A percentile compares a stretch with the other conserved stretches of the same genome.
These are phyloP conservation scores for Leucophenga varia DNA, from an alignment of 1,140 invertebrate species.

Conservation along the genomic window DNA sequence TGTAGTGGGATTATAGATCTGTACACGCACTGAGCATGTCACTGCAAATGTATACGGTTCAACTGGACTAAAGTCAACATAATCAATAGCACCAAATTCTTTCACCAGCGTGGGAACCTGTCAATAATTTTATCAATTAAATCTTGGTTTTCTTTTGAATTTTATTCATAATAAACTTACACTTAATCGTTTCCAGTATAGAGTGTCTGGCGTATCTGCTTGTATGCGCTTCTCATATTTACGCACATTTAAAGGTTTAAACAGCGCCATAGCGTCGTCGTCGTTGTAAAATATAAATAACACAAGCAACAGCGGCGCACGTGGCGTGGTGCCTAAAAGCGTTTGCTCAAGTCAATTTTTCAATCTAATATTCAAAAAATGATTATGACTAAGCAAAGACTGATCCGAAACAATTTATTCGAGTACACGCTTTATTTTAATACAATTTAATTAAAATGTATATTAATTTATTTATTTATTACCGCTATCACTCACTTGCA, in stretches of 20 bases:
- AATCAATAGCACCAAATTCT: constrained; percentile 89
- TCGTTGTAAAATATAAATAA: neutral
- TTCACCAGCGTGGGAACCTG: constrained; percentile 85
- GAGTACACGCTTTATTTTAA: no score
- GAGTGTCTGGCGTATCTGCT: constrained; percentile 71
- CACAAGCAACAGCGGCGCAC: neutral
- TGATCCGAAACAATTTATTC: no score
- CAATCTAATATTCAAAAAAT: no score
- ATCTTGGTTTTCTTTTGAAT: no score
- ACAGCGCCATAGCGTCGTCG: constrained; percentile 46
- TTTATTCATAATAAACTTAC: constrained; percentile 63
- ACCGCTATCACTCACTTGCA: constrained; percentile 13
- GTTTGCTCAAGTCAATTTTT: no score
- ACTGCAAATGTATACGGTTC: constrained; percentile 88
- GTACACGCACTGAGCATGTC: constrained; percentile 86
- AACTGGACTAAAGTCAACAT: constrained; percentile 84
- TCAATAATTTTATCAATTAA: no score
- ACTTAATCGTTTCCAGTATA: constrained; percentile 84
- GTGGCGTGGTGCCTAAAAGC: no score
- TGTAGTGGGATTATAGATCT: constrained; percentile 88
- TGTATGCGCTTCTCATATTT: constrained; percentile 68
- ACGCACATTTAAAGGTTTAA: constrained; percentile 74
- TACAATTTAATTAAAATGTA: constrained; percentile 53
- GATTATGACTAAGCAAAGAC: no score
- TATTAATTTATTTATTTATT: constrained; percentile 41